Evolutionary conservation across 2,113 vertebrate genomes (phyloP), one percentile per base, ranked within the genome.

Genomic region (Callopanchax toddi): DNA sequence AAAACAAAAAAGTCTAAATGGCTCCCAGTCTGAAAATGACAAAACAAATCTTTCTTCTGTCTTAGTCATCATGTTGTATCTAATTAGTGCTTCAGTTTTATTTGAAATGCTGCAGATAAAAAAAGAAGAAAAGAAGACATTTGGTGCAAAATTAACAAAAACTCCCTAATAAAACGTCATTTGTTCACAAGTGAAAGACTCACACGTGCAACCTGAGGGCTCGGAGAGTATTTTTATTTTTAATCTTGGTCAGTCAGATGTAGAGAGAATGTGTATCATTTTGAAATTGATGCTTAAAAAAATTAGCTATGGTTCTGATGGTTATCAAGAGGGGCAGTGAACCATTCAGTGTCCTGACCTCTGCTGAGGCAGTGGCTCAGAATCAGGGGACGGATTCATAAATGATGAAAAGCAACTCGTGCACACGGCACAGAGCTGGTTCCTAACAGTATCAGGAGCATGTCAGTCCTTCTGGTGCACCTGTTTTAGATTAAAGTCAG

Each of bases 341-440:
- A 74, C 6, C 61, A 74, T 78, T 68, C 29, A 71, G 39, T 25
- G 20, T 0, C 4, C 2, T 51, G 62, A 77, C 62, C 62, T 79
- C 46, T 25, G 64, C 43, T 66, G 29, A 10, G 61, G 36, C 25
- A 22, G 45, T 1, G 15, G 37, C 58, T 54, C 4, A 42, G 10
- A 20, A 15, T 48, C 10, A 29, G 22, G 22, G 6, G 10, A 15
- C 9, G 2, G 0, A 48, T 39, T 5, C 15, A 11, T 11, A 23
- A 56, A 36, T 4, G 18, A 36, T 20, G 12, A 23, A 55, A 32
- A 34, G n/a, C n/a, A n/a, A n/a, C n/a, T n/a, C n/a, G n/a, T n/a
- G n/a, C n/a, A n/a, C n/a, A n/a, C n/a, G n/a, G n/a, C n/a, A n/a
- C n/a, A n/a, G n/a, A n/a, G n/a, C n/a, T n/a, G n/a, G n/a, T n/a